Percentiles rank a stretch among this genome's conserved stretches.
These are phyloP conservation scores for Mystacornis crossleyi DNA, from an alignment of 2,113 vertebrate genomes.

Conservation along the genomic window DNA sequence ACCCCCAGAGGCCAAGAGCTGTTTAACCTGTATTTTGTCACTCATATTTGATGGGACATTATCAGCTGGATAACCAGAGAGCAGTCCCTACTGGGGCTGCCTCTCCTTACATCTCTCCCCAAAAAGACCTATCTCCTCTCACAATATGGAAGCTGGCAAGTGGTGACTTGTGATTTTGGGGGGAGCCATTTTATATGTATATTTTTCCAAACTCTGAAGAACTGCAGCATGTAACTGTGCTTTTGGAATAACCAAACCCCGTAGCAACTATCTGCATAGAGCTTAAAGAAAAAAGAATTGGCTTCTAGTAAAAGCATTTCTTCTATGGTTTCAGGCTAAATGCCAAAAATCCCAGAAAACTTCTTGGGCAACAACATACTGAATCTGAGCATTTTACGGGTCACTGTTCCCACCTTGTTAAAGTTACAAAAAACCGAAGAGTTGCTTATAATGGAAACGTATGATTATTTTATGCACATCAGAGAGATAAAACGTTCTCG, in stretches of 20 bases:
- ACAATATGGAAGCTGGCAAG: background rate
- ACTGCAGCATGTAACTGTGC: background rate
- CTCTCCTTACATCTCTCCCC: background rate
- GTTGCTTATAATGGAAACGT: background rate
- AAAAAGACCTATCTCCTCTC: background rate
- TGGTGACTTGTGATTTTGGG: background rate
- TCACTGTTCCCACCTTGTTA: background rate
- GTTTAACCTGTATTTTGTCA: background rate
- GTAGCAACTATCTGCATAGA: background rate
- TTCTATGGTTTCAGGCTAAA: background rate
- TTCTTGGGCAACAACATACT: background rate
- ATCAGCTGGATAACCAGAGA: background rate
- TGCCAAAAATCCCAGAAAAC: conserved; percentile 13
- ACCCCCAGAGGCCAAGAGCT: background rate
- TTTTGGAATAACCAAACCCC: background rate
- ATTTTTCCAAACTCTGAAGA: background rate
- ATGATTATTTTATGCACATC: background rate
- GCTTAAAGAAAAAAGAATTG: background rate
- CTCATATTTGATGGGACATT: background rate
- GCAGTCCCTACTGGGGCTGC: background rate
- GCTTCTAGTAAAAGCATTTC: background rate
- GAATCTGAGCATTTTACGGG: background rate
- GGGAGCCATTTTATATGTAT: background rate
- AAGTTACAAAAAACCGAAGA: background rate
- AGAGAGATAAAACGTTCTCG: background rate